Evolutionary conservation across 2,113 vertebrate genomes (phyloP).

Genomic region (Planiliza haematocheilus): DNA sequence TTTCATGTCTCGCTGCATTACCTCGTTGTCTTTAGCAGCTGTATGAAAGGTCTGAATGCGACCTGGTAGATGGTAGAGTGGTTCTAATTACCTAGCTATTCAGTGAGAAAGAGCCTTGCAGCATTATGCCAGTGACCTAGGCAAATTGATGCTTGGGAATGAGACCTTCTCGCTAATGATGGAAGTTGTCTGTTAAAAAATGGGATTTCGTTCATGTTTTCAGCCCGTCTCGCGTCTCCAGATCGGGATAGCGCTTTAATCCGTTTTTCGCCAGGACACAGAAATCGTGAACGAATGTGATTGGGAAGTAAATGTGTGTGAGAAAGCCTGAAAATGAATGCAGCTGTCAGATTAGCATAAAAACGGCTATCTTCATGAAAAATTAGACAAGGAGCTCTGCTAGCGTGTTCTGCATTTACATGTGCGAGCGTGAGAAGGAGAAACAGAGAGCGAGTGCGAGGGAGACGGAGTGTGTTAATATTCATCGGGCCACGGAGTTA

Average conservation of each 20-base stretch:
- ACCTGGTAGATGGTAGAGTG: conserved; percentile 47
- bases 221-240: conserved; percentile 4
- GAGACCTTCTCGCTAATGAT: conserved; percentile 42
- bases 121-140: conserved; percentile 47
- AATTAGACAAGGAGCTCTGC: conserved; percentile 61
- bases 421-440: conserved; percentile 41
- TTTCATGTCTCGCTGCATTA: conserved; percentile 64
- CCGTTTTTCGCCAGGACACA: conserved; percentile 9
- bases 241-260: conserved; percentile 35
- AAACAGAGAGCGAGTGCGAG: conserved; percentile 18
- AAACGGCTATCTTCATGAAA: conserved; percentile 71
- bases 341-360: conserved; percentile 76
- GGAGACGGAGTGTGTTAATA: conserved; percentile 70
- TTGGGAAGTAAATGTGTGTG: conserved; percentile 60
- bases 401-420: conserved; percentile 49
- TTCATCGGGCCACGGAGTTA: conserved; percentile 70
- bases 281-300: conserved; percentile 47
- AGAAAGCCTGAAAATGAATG: conserved; percentile 69
- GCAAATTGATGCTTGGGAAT: conserved; percentile 53
- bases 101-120: conserved; percentile 28
- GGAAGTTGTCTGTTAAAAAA: conserved; percentile 33
- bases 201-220: not conserved
- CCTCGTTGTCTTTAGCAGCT: conserved; percentile 57
- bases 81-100: conserved; percentile 63
- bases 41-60: conserved; percentile 57